Base-by-base conservation (phyloP, 2,797 vertebrate species). In the Coreius guichenoti region DNA sequence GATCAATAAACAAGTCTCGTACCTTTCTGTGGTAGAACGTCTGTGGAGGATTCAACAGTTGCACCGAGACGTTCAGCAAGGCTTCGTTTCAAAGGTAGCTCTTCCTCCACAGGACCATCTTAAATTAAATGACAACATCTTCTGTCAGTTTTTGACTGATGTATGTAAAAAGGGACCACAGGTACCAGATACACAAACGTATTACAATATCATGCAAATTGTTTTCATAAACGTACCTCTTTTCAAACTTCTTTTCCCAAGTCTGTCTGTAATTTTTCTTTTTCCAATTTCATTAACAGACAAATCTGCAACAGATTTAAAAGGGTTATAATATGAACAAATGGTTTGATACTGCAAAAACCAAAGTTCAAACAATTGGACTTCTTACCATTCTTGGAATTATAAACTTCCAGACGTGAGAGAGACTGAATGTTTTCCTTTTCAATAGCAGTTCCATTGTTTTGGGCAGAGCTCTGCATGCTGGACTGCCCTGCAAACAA, bases 61-160 rank as follows among this genome's bases (percentile, higher is more conserved):
- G 92, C 94, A 3, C 98, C 98, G 47, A 99, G 95, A 89, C 98
- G 96, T 36, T 96, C 95, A 2, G 95, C 94, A 58, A 99, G 94
- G 87, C 94, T 95, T 63, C 94, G 95, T 80, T 95, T 97, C 45
- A 97, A 84, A 0, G 91, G 89, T 29, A 92, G 47, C 2, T 92
- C 91, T 5, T 85, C 91, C 36, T 92, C 93, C 5, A 16, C 19
- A 65, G 11, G 85, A 7, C 86, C 31, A 87, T 92, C 94, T 95
- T 63, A 77, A 58, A 89, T 8, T 68, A 74, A 67, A 23, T 14
- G 1, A 80, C 11, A 63, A 33, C 26, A 54, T 36, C 19, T 26
- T 49, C 7, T 26, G 33, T 77, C 33, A 77, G 21, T 9, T 33
- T 36, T 65, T 63, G 14, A 29, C 3, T 4, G 0, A 65, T 17